Evolutionary conservation across 2,797 vertebrate species (phyloP).

Genomic region (Cheirogaleus major): DNA sequence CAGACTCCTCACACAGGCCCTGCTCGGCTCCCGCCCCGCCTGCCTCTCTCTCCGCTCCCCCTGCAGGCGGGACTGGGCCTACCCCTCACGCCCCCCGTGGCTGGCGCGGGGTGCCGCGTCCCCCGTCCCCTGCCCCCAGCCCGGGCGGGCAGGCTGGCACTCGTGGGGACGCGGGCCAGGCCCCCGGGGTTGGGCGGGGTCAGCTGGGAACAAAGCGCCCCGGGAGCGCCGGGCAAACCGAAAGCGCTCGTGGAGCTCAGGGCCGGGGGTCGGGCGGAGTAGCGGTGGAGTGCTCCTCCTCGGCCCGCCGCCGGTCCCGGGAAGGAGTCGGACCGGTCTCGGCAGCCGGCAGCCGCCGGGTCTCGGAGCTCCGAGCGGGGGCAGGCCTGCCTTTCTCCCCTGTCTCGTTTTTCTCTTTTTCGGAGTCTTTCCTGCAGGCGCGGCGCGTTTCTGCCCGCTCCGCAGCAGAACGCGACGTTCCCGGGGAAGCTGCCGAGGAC

Average conservation of each 20-base stretch:
- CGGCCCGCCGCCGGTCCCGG: too few relatives aligned
- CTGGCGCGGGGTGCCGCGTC: too few relatives aligned
- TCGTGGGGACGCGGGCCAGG: neutral
- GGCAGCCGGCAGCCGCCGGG: neutral
- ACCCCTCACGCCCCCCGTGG: too few relatives aligned
- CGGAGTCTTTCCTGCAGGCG: constrained; percentile 62
- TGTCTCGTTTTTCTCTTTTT: neutral
- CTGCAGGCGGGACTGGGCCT: neutral
- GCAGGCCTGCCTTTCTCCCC: neutral
- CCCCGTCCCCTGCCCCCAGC: neutral
- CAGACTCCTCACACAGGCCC: neutral
- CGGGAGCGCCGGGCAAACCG: neutral
- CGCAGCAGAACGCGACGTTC: constrained; percentile 87
- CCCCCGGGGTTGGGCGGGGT: neutral
- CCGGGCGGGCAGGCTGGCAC: neutral
- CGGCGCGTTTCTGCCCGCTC: constrained; percentile 85
- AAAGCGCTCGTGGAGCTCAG: neutral
- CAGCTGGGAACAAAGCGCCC: neutral
- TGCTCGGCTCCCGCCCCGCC: neutral
- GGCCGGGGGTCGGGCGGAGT: too few relatives aligned
- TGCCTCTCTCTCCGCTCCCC: neutral
- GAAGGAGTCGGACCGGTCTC: neutral
- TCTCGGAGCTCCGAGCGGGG: neutral
- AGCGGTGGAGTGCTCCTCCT: too few relatives aligned
- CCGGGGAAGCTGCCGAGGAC: constrained; percentile 82